Conservation (phyloP, 2,797 vertebrate genomes). For the Carapus acus region DNA sequence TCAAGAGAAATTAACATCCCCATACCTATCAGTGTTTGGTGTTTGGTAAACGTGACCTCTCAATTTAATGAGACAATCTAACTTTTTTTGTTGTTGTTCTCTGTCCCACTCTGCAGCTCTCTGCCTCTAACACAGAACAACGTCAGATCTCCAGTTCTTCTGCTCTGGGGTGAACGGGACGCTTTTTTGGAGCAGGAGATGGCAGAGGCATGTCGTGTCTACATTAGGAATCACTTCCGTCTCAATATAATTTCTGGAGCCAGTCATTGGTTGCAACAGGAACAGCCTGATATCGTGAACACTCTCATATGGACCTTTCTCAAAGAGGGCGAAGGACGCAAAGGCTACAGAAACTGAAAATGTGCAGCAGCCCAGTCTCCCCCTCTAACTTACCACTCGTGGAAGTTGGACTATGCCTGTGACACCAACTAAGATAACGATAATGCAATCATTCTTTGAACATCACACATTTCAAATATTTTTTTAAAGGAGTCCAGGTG, state of each 20-base stretch:
- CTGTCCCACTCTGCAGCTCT: constrained; percentile 71
- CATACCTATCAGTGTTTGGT: no score
- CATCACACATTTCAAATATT: constrained; percentile 58
- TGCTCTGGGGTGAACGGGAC: constrained; percentile 93
- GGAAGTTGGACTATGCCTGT: constrained; percentile 68
- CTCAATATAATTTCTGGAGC: constrained; percentile 92
- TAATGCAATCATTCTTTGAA: constrained; percentile 68
- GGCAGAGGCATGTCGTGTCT: constrained; percentile 89
- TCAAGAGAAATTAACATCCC: no score
- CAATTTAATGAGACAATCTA: background rate
- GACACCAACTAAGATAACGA: constrained; percentile 62
- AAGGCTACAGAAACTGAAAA: constrained; percentile 76
- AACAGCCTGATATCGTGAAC: constrained; percentile 96
- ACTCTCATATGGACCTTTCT: constrained; percentile 98
- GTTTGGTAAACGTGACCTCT: no score
- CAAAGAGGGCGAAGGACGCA: constrained; percentile 86
- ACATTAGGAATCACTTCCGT: constrained; percentile 92
- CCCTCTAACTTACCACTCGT: constrained; percentile 25
- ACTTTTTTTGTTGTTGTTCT: background rate
- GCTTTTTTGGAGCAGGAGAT: constrained; percentile 94
- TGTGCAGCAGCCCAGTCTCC: constrained; percentile 8
- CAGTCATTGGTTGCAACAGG: constrained; percentile 98
- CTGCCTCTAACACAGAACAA: constrained; percentile 85
- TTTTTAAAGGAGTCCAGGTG: constrained; percentile 47
- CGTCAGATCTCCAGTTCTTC: constrained; percentile 85